These are phyloP conservation scores for Bombus breviceps DNA, from an alignment of 1,140 invertebrate species.

Conservation along the genomic window DNA sequence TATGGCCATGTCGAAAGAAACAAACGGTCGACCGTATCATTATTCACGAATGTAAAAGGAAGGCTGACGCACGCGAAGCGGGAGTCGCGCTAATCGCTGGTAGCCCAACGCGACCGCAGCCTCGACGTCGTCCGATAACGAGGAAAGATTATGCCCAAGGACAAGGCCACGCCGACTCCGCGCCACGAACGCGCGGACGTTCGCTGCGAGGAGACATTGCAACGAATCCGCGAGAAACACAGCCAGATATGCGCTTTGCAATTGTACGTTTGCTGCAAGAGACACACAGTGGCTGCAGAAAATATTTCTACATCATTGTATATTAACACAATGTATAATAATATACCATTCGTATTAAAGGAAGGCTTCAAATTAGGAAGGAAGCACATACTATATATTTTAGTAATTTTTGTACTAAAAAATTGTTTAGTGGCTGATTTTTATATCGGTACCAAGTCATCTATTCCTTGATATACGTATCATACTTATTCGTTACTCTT, in stretches of 20 bases:
- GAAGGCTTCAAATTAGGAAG: too few species aligned
- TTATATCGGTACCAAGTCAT: too few species aligned
- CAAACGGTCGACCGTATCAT: constrained; percentile 38
- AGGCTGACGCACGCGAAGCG: constrained; percentile 59
- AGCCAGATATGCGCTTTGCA: constrained; percentile 40
- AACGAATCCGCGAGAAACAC: constrained; percentile 54
- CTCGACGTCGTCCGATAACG: constrained; percentile 79
- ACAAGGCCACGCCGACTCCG: constrained; percentile 73
- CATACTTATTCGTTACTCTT: too few species aligned
- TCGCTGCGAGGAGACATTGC: not conserved
- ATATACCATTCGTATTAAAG: too few species aligned
- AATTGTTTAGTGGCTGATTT: too few species aligned
- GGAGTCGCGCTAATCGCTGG: constrained; percentile 59
- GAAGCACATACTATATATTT: too few species aligned
- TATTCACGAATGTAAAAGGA: constrained; percentile 66
- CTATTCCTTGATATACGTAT: too few species aligned
- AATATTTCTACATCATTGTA: not conserved
- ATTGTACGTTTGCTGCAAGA: not conserved
- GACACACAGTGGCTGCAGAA: not conserved
- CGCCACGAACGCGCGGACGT: not conserved
- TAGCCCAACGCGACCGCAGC: constrained; percentile 66
- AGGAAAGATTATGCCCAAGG: constrained; percentile 80
- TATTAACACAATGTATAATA: too few species aligned
- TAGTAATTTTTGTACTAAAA: too few species aligned
- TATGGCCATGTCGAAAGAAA: not conserved